A percentile compares a stretch with the other conserved stretches of the same genome.
Evolutionary conservation across 2,888 invertebrate species (phyloP).

Genomic region (Cyclophora albipunctata): DNA sequence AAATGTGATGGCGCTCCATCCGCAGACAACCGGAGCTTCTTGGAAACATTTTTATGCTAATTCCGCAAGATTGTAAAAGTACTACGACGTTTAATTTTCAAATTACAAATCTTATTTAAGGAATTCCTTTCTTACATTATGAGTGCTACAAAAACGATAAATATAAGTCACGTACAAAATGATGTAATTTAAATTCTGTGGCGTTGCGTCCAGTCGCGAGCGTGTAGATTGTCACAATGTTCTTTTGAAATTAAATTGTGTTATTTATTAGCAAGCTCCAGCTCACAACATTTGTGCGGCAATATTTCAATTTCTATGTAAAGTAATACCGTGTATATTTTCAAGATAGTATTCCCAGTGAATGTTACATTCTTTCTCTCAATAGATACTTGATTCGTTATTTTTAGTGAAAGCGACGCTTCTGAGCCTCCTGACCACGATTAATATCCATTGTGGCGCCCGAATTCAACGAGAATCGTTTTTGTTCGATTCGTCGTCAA

Average conservation of each 20-base stretch:
- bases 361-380: too few relatives aligned
- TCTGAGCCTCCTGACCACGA: conserved; percentile 50
- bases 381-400: conserved; percentile 23
- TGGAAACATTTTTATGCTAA: conserved; percentile 38
- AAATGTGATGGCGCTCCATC: conserved; percentile 27
- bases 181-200: conserved; percentile 7
- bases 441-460: conserved; percentile 69
- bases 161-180: conserved; percentile 4
- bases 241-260: conserved; percentile 8
- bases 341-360: too few relatives aligned
- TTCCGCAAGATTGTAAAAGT: conserved; percentile 37
- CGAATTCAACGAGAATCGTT: conserved; percentile 67
- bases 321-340: too few relatives aligned
- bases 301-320: too few relatives aligned
- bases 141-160: conserved; percentile 2
- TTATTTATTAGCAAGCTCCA: conserved; percentile 3
- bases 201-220: conserved; percentile 3
- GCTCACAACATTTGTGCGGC: too few relatives aligned
- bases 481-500: conserved; percentile 72
- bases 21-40: conserved; percentile 24
- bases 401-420: conserved; percentile 43
- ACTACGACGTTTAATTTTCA: too few relatives aligned
- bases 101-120: background rate
- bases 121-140: background rate
- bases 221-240: conserved; percentile 4